Evolutionary conservation across 1,140 invertebrate genomes (phyloP).

Genomic region (Penaeus vannamei): DNA sequence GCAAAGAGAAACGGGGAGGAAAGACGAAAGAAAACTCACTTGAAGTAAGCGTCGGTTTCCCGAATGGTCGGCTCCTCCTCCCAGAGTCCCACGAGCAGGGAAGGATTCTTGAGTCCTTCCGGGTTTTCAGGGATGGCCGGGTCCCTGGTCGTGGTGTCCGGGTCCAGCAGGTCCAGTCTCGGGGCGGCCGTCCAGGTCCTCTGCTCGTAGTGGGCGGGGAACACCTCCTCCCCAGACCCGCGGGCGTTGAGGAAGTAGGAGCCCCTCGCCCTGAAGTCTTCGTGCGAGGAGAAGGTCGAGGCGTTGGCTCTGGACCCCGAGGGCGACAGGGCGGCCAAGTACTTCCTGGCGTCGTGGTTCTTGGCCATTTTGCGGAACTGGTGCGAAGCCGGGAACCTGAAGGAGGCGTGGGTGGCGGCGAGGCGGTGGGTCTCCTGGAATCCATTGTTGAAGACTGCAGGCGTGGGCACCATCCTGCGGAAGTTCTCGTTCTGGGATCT

Average conservation of each 20-base stretch:
- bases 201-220: not conserved
- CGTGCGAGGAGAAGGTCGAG: slow-evolving; percentile 6
- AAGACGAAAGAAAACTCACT: slow-evolving; percentile 38
- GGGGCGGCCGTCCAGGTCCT: slow-evolving; percentile 56
- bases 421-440: not conserved
- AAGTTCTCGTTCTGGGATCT: slow-evolving; percentile 13
- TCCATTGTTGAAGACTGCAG: too few species aligned
- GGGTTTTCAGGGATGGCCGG: slow-evolving; percentile 66
- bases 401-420: slow-evolving; percentile 4
- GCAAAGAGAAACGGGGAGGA: not conserved
- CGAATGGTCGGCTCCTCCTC: slow-evolving; percentile 63
- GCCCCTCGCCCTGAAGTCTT: not conserved
- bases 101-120: slow-evolving; percentile 66
- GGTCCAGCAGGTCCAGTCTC: not conserved
- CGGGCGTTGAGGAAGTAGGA: not conserved
- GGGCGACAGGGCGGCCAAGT: slow-evolving; percentile 19
- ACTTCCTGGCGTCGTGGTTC: slow-evolving; percentile 1
- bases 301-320: slow-evolving; percentile 18
- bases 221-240: not conserved
- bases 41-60: slow-evolving; percentile 58
- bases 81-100: slow-evolving; percentile 64
- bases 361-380: too few species aligned
- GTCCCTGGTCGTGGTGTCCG: slow-evolving; percentile 61
- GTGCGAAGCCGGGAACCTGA: too few species aligned
- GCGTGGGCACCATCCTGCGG: not conserved